These are phyloP conservation scores for Cliona cf. orientalis DNA, from an alignment of 37 sponge, comb jelly and placozoan species.

Conservation along the genomic window DNA sequence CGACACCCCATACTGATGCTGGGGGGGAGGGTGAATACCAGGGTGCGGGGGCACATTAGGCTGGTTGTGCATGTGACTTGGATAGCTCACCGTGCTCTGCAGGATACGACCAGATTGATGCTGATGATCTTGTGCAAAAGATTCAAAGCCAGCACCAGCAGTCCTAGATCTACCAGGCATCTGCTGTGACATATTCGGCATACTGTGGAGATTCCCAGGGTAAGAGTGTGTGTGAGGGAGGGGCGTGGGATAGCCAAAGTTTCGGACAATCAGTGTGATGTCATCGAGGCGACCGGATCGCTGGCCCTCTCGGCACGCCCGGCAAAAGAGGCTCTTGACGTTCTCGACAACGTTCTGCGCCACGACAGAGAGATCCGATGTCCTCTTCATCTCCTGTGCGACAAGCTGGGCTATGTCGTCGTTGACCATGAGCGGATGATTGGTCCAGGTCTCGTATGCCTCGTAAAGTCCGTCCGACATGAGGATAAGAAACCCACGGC, in stretches of 20 bases:
- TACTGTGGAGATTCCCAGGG: too few relatives aligned
- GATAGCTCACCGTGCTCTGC: too few relatives aligned
- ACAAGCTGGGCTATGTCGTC: constrained; percentile 49
- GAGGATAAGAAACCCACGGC: constrained; percentile 68
- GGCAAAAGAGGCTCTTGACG: constrained; percentile 8
- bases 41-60: too few relatives aligned
- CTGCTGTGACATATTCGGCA: too few relatives aligned
- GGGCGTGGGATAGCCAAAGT: constrained; percentile 37
- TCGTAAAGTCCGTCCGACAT: constrained; percentile 90
- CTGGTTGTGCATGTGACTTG: too few relatives aligned
- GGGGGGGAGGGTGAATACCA: too few relatives aligned
- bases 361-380: background rate
- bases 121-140: too few relatives aligned
- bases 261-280: constrained; percentile 71
- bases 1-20: too few relatives aligned
- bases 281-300: constrained; percentile 55
- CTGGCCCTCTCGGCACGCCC: background rate
- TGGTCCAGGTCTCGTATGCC: constrained; percentile 21
- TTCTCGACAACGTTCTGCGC: constrained; percentile 57
- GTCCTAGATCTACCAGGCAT: too few relatives aligned
- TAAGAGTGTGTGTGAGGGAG: background rate
- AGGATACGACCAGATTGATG: too few relatives aligned
- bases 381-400: constrained; percentile 33
- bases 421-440: constrained; percentile 35
- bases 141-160: too few relatives aligned